A percentile compares a stretch with the other conserved stretches of the same genome.
Evolutionary conservation across 2,888 invertebrate species (phyloP).

Genomic region (Antheraea yamamai): DNA sequence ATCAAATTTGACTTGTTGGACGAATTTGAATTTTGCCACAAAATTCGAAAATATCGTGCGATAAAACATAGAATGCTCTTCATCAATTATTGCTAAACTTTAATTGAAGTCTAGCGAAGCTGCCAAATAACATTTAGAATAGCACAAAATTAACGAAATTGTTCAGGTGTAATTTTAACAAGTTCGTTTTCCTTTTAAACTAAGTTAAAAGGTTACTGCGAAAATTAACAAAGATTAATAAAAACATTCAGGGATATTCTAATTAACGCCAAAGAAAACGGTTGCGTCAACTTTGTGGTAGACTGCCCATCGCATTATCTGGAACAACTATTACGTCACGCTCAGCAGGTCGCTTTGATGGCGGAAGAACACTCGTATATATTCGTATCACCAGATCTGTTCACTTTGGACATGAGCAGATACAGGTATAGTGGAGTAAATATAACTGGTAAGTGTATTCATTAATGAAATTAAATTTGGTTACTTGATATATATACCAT

Average conservation of each 20-base stretch:
- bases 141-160: not conserved
- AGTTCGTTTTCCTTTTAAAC: not conserved
- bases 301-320: conserved; percentile 85
- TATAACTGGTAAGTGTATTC: conserved; percentile 84
- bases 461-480: not conserved
- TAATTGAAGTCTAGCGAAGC: not conserved
- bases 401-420: conserved; percentile 88
- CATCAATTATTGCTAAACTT: no score
- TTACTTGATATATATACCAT: no score
- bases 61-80: no score
- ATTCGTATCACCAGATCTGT: conserved; percentile 90
- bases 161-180: not conserved
- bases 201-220: not conserved
- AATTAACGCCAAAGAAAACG: conserved; percentile 85
- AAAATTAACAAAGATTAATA: not conserved
- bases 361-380: conserved; percentile 90
- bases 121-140: not conserved
- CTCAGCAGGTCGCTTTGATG: conserved; percentile 93
- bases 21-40: no score
- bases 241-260: conserved; percentile 82
- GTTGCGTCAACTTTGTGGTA: conserved; percentile 87
- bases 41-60: no score
- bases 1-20: no score
- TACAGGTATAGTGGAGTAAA: conserved; percentile 91
- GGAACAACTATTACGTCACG: conserved; percentile 79